Base-by-base conservation (phyloP, 1,140 invertebrate species). In the Atta colombica region DNA sequence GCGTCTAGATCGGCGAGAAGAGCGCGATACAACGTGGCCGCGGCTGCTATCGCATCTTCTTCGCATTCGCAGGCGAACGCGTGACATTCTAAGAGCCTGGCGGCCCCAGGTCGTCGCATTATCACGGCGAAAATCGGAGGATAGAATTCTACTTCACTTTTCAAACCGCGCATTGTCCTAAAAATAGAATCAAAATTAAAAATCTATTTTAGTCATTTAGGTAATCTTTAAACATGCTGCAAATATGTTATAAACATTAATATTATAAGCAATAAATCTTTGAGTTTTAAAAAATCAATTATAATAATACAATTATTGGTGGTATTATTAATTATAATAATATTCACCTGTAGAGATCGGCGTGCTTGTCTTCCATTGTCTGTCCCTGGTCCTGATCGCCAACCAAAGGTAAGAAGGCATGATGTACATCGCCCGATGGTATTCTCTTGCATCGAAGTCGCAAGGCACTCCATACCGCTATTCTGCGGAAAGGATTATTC, bases 91-190 rank as follows among this genome's bases (percentile, higher is more conserved):
- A 98, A 95, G 85, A 98, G 96, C 91, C 97, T 97, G 3, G 97
- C 97, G 10, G 97, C 96, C 25, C 97, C 97, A 49, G 97, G 96
- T 89, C 97, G 97, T 88, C 97, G 96, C 98, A 99, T 99, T 25
- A 99, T 98, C 60, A 98, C 98, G 16, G 98, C 98, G 94, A 99
- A 98, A 91, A 99, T 97, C 0, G 98, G 98, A 0, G 98, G 97
- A 94, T 98, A 98, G 8, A 96, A 77, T 49, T 94, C 94, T 2
- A 86, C 94, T 55, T 93, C 94, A 60, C 92, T 95, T 84, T 88
- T 94, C 31, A 95, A 81, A 16, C 94, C 94, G 21, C 92, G 92
- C 94, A 95, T 95, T 28, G 93, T 93, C 45, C 95, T 93, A 74
- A 16, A 77, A 39, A 80, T 65, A 31, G 61, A 65, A 87, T 16